These are phyloP conservation scores for Drosophila subobscura DNA, from an alignment of 1,140 invertebrate species.

Conservation along the genomic window DNA sequence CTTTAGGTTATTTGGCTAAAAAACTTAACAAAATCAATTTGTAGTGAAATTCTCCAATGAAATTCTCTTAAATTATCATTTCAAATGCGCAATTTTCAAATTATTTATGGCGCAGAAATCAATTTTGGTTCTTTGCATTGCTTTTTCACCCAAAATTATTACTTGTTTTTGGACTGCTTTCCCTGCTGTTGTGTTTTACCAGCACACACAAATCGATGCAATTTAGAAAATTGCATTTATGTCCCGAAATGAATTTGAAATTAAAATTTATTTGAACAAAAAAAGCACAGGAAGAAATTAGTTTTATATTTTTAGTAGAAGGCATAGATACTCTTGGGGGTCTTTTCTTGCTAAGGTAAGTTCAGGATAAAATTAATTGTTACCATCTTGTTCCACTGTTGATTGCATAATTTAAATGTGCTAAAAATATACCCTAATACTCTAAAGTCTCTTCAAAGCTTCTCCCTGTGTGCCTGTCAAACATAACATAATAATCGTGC, in stretches of 20 bases:
- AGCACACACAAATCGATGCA: conserved; percentile 63
- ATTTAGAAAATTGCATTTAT: conserved; percentile 76
- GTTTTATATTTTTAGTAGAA: no score
- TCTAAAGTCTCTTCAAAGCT: background rate
- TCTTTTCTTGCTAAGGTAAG: no score
- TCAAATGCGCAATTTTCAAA: conserved; percentile 45
- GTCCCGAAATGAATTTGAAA: conserved; percentile 60
- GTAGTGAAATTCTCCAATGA: conserved; percentile 56
- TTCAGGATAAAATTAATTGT: no score
- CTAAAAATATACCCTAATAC: background rate
- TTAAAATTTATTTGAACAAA: conserved; percentile 51
- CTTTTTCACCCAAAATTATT: conserved; percentile 13
- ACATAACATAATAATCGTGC: no score
- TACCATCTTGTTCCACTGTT: no score
- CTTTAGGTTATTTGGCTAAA: conserved; percentile 51
- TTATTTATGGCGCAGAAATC: conserved; percentile 52
- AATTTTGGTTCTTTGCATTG: conserved; percentile 46
- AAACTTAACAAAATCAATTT: conserved; percentile 64
- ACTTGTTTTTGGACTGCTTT: conserved; percentile 13
- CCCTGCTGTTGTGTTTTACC: conserved; percentile 23
- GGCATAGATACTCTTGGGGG: no score
- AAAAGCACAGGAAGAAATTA: background rate
- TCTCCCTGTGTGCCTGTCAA: no score
- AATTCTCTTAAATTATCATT: conserved; percentile 72
- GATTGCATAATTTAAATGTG: no score